Conservation (phyloP, 2,888 invertebrate genomes). For the Diplazon laetatorius region DNA sequence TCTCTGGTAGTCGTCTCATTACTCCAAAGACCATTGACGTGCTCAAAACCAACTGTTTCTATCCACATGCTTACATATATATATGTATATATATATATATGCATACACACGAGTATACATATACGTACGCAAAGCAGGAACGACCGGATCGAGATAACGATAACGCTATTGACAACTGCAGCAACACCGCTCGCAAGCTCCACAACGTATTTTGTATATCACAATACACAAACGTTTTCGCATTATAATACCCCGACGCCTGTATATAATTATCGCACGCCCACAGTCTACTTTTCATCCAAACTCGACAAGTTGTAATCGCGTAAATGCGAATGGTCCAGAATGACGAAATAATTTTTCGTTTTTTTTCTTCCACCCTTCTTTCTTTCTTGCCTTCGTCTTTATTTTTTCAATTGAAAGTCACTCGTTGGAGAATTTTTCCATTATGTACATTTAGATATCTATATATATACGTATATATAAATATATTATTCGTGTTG, state of each 20-base stretch:
- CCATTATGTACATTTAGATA: too few relatives aligned
- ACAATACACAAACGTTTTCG: too few relatives aligned
- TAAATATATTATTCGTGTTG: neutral
- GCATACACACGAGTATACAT: constrained; percentile 5
- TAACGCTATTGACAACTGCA: constrained; percentile 57
- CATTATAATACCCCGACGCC: too few relatives aligned
- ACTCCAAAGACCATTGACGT: constrained; percentile 1
- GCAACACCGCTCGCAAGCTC: constrained; percentile 37
- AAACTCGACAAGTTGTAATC: constrained; percentile 34
- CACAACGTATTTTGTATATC: constrained; percentile 31
- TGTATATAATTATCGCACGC: neutral
- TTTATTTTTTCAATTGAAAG: constrained; percentile 28
- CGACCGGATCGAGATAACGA: constrained; percentile 64
- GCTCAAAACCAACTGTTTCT: too few relatives aligned
- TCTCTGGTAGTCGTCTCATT: constrained; percentile 22
- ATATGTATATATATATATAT: constrained; percentile 7
- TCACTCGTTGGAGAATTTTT: constrained; percentile 6
- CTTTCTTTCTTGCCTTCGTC: too few relatives aligned
- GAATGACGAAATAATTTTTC: neutral
- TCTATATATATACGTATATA: too few relatives aligned
- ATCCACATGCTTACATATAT: too few relatives aligned
- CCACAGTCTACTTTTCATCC: constrained; percentile 20
- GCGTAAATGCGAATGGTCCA: constrained; percentile 20
- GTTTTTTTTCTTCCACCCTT: too few relatives aligned
- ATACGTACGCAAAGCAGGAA: constrained; percentile 55